Evolutionary conservation across 2,888 invertebrate genomes (phyloP).

Genomic region (Mythimna vitellina): DNA sequence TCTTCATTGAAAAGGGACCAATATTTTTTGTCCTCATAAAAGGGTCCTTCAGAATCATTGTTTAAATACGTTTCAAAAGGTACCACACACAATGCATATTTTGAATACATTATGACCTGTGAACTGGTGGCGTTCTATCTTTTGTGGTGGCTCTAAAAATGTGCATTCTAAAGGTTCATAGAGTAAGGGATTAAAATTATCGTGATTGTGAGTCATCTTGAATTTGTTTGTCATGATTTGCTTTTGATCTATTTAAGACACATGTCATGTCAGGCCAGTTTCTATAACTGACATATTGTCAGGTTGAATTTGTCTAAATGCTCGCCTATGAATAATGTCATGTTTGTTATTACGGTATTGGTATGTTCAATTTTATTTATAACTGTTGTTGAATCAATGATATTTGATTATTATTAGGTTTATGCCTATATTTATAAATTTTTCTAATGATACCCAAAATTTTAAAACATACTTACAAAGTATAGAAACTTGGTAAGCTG

Average conservation of each 20-base stretch:
- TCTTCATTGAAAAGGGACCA: conserved; percentile 74
- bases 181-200: conserved; percentile 77
- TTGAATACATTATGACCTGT: conserved; percentile 87
- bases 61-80: conserved; percentile 78
- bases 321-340: neutral
- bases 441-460: no score
- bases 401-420: neutral
- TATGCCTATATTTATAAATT: no score
- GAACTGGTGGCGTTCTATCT: conserved; percentile 69
- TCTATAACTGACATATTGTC: conserved; percentile 63
- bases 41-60: conserved; percentile 82
- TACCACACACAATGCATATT: conserved; percentile 86
- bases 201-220: conserved; percentile 77
- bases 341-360: neutral
- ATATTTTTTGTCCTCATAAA: conserved; percentile 75
- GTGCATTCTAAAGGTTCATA: conserved; percentile 69
- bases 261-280: conserved; percentile 69
- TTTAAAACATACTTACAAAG: neutral
- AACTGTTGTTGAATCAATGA: neutral
- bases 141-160: conserved; percentile 67
- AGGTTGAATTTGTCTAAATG: conserved; percentile 39
- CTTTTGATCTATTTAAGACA: conserved; percentile 67
- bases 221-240: conserved; percentile 69
- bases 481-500: no score
- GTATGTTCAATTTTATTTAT: neutral